Base-by-base conservation (phyloP, 2,888 invertebrate species). In the Flexamia atlantica region DNA sequence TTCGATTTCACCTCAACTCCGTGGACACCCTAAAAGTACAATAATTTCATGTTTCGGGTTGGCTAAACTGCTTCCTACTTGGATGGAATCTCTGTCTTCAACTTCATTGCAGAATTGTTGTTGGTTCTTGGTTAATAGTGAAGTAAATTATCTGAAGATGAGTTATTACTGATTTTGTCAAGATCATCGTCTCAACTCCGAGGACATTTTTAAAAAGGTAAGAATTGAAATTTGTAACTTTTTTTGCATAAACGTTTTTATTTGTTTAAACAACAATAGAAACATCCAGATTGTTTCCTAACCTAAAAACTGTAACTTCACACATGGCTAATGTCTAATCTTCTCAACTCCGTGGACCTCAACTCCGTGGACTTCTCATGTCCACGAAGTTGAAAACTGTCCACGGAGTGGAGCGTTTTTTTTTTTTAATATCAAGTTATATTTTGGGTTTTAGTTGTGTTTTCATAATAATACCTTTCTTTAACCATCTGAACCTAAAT, bases 341-440 rank as follows among this genome's bases (percentile, higher is more conserved):
- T 81, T n/a, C 30, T 81, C 81, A 81, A 81, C 81, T 81, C 81
- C 32, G 60, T 74, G 74, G 74, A 74, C 74, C 28, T 68, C 68
- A 68, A 74, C 42, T 74, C 40, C 74, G 14, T 74, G 74, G 74
- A 40, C 68, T 32, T 70, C 5, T 10, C 42, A 74, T 74, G 74
- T 74, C 74, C 74, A 74, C 42, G 74, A 42, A 74, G 74, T 74
- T 74, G 74, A 32, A 70, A 30, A 32, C 32, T 32, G 70, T 70
- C 70, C 70, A 70, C 70, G 70, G n/a, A 70, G 70, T 70, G 30
- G 70, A 70, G 36, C n/a, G 36, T 46, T 80, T 28, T 3, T n/a
- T n/a, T n/a, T n/a, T 80, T 60, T 60, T 23, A 60, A 60, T 28
- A 14, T 7, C 5, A 60, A 60, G 60, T 60, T 60, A 12, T 60